Percentiles rank a stretch among this genome's conserved stretches.
Conservation (phyloP, 2,797 vertebrate genomes). For the Gambusia yucatana region DNA sequence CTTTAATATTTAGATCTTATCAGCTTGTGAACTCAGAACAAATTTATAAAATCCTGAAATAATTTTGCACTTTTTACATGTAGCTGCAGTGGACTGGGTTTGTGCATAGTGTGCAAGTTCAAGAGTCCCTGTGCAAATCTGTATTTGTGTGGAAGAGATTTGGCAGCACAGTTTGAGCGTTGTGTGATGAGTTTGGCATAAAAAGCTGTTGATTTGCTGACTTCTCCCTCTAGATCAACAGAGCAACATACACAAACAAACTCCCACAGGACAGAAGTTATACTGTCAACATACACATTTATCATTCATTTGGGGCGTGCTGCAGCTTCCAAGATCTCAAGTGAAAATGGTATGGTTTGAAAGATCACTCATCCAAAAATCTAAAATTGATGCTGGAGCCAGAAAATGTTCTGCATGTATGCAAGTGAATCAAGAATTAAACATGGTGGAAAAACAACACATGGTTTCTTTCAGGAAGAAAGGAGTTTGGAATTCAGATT, state of each 20-base stretch:
- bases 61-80: constrained; percentile 43
- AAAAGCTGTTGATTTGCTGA: constrained; percentile 79
- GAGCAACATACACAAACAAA: constrained; percentile 29
- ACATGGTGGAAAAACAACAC: not conserved
- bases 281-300: constrained; percentile 24
- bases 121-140: constrained; percentile 22
- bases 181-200: constrained; percentile 69
- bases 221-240: constrained; percentile 76
- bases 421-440: constrained; percentile 3
- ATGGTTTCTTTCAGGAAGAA: constrained; percentile 2
- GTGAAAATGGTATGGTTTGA: constrained; percentile 10
- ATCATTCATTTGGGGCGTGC: constrained; percentile 7
- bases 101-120: not conserved
- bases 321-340: not conserved
- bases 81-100: not conserved
- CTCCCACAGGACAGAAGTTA: constrained; percentile 8
- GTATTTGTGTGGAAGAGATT: constrained; percentile 54
- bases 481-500: not conserved
- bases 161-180: constrained; percentile 70
- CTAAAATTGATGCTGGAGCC: constrained; percentile 3
- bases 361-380: constrained; percentile 1
- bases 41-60: constrained; percentile 37
- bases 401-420: not conserved
- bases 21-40: constrained; percentile 37
- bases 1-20: constrained; percentile 56